Conservation (phyloP, 2,113 vertebrate genomes). For the Ifrita kowaldi region DNA sequence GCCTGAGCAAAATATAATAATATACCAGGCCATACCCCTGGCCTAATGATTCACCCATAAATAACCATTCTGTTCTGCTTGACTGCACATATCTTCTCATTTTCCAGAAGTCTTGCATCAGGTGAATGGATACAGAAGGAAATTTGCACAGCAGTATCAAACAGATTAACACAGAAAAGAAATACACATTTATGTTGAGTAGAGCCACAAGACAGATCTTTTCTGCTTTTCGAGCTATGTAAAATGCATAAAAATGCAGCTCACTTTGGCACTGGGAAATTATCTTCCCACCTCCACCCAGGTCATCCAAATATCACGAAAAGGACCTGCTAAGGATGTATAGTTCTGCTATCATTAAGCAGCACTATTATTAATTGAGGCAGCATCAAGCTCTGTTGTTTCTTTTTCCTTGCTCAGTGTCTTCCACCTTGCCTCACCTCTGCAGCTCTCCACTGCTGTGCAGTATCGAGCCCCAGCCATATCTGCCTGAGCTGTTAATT, state of each 20-base stretch:
- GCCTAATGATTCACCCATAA: background rate
- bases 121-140: background rate
- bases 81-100: background rate
- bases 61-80: background rate
- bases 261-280: background rate
- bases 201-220: background rate
- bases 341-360: background rate
- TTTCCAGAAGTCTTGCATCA: background rate
- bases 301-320: background rate
- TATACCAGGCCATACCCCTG: background rate
- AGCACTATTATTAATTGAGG: background rate
- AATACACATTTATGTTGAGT: background rate
- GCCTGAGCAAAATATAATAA: background rate
- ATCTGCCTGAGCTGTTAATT: slow-evolving; percentile 46
- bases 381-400: background rate
- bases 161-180: background rate
- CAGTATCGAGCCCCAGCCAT: background rate
- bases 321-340: background rate
- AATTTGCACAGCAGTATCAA: background rate
- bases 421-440: background rate
- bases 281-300: background rate
- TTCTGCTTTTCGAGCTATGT: background rate
- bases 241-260: background rate
- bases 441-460: background rate
- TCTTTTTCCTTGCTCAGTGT: background rate